phyloP scores from a whole-genome alignment of 1,140 invertebrate genomes.

The Eueides isabella region DNA sequence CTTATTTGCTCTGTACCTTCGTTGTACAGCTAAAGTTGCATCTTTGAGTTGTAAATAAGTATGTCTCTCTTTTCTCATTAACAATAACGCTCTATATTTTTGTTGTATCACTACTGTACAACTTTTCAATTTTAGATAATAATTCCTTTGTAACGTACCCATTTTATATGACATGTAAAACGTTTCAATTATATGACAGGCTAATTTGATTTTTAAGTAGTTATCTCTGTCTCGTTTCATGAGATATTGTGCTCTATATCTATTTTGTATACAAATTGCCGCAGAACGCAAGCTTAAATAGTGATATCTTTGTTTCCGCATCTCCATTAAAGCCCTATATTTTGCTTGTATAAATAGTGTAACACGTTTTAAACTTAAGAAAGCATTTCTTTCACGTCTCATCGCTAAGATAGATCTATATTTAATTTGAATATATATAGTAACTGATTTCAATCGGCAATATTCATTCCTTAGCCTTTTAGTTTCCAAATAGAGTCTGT shows the following conservation, averaged over 20 bases:
- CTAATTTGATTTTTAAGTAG: constrained; percentile 44
- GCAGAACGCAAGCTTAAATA: constrained; percentile 40
- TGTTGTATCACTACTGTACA: constrained; percentile 46
- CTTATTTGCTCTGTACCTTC: constrained; percentile 52
- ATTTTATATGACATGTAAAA: constrained; percentile 56
- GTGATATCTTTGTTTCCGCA: constrained; percentile 46
- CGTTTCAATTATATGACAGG: constrained; percentile 63
- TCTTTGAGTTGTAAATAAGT: constrained; percentile 44
- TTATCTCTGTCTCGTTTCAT: constrained; percentile 52
- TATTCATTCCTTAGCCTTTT: constrained; percentile 62
- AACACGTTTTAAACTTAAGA: constrained; percentile 61
- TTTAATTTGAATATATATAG: constrained; percentile 62
- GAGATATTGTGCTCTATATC: constrained; percentile 58
- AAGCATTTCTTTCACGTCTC: constrained; percentile 60
- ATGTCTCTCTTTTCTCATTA: constrained; percentile 50
- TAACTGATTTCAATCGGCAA: constrained; percentile 53
- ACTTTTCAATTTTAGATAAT: constrained; percentile 46
- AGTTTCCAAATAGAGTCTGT: constrained; percentile 60
- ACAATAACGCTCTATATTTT: constrained; percentile 47
- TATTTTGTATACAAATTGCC: constrained; percentile 46
- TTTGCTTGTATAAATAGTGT: constrained; percentile 79
- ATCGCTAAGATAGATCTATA: constrained; percentile 74
- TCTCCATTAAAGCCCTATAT: constrained; percentile 72
- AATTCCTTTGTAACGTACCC: constrained; percentile 51
- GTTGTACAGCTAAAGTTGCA: constrained; percentile 51